Evolutionary conservation across 1,140 invertebrate genomes (phyloP).

Genomic region (Prorops nasuta): DNA sequence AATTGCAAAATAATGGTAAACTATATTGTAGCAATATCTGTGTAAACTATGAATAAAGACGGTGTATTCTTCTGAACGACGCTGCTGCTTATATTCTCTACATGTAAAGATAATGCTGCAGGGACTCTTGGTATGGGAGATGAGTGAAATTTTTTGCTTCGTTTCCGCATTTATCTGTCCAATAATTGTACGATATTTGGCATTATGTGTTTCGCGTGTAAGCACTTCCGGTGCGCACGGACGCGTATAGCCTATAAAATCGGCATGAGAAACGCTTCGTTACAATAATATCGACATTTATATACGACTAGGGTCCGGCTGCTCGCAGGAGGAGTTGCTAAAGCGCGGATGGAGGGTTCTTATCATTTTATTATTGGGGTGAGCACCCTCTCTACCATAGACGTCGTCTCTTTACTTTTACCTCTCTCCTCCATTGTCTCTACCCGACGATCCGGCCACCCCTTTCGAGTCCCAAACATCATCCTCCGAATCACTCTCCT

Average conservation of each 20-base stretch:
- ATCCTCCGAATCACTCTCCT: too few species aligned
- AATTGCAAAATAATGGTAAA: too few species aligned
- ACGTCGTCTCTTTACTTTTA: constrained; percentile 39
- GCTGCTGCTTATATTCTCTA: too few species aligned
- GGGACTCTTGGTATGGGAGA: too few species aligned
- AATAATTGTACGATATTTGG: constrained; percentile 17
- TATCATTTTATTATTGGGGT: constrained; percentile 44
- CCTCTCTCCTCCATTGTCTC: constrained; percentile 8
- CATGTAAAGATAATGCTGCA: too few species aligned
- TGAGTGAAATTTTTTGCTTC: constrained; percentile 35
- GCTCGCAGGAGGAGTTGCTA: constrained; percentile 2
- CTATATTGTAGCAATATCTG: too few species aligned
- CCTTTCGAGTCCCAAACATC: constrained; percentile 29
- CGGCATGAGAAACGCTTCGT: constrained; percentile 37
- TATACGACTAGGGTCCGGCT: constrained; percentile 28
- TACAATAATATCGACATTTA: constrained; percentile 48
- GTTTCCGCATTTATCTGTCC: constrained; percentile 14
- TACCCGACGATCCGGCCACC: constrained; percentile 5
- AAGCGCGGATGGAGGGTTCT: constrained; percentile 26
- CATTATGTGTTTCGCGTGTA: neutral
- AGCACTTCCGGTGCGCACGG: constrained; percentile 1
- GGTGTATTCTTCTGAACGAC: too few species aligned
- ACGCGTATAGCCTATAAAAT: constrained; percentile 33
- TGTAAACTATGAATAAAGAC: too few species aligned
- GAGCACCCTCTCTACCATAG: constrained; percentile 33